Base-by-base conservation (phyloP, 2,113 vertebrate genomes). In the Amphiprion ocellaris region DNA sequence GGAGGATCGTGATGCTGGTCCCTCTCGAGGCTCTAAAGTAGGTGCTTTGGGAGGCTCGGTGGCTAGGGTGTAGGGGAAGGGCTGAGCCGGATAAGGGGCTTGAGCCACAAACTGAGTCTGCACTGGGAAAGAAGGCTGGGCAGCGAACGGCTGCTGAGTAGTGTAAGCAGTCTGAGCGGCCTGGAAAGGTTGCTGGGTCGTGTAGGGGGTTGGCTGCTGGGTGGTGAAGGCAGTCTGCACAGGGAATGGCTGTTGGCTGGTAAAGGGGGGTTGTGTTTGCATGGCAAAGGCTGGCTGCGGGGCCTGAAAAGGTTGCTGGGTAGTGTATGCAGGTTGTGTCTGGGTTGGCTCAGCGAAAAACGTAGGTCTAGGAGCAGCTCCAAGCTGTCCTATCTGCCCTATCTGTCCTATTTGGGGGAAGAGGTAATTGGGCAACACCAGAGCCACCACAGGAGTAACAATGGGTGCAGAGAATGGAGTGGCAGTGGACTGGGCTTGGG, bases 391-490 rank as follows among this genome's bases (percentile, higher is more conserved):
- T 4, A 89, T 67, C 73, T 74, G 90, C 14, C 85, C 81, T 10
- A 91, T n/a, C 53, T 63, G 92, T 39, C 90, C 90, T 3, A 92
- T 74, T 47, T 87, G 90, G 19, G 92, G 93, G 63, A 95, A 96
- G 63, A 96, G 23, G 3, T 96, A 97, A 76, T 95, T 95, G 33
- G 97, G 97, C 14, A 97, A 85, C 81, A 98, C 94, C 2, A 98
- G 82, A 1, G 97, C 96, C 87, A 99, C 84, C 1, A 98, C 84
- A 0, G 97, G 97, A 5, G 97, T 94, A 82, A 97, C 92, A 70
- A 97, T 66, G 4, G 97, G 95, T 0, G 95, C 23, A 12, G 95
- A 85, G 21, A 95, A 95, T 0, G 95, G 89, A 0, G 95, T 68
- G 28, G 94, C 92, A 39, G 91, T 0, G 0, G 94, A 70, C 0